Evolutionary conservation across 2,113 vertebrate species (phyloP), one percentile per base, ranked within the genome.

Genomic region (Salvelinus alpinus): DNA sequence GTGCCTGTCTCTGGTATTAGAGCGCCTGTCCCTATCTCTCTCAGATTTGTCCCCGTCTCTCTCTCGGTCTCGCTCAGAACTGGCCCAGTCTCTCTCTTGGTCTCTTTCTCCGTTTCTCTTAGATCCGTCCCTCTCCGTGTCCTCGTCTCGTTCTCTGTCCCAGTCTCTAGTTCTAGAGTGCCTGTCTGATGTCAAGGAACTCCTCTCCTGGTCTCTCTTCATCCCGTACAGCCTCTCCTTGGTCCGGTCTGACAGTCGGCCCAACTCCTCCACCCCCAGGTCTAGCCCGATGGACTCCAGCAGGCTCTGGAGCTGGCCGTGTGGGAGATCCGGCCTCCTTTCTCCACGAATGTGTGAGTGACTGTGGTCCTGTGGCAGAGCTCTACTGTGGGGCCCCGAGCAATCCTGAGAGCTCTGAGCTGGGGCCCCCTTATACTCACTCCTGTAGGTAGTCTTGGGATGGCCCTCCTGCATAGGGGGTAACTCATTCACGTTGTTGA

Each of bases 151-250:
- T 16, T 51, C 48, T 51, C 48, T 51, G 14, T 51, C 48, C 48
- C 48, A 51, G 48, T 16, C 48, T 51, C 48, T 51, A 51, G 14
- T 16, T 4, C 48, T 51, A 51, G 14, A 14, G 48, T 51, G 48
- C 4, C 14, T 51, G 4, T 82, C 70, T 0, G 80, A 82, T 1
- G 75, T 80, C 0, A 79, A 51, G 1, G 77, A 75, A 14, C 38
- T 59, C 9, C 59, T 47, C 1, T 13, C 0, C 20, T 62, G 24
- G 6, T 5, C 9, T 7, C 75, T 31, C 20, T 57, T 88, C 64
- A 76, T 88, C 7, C 89, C 89, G 5, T 86, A 89, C 20, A 91
- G 76, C 76, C 88, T 84, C 77, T 88, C 86, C 60, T 88, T 79
- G 59, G 87, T 91, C 13, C 88, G 79, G 38, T 86, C 77, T 12